Base-by-base conservation (phyloP, 2,113 vertebrate species). In the Henicopernis longicauda region DNA sequence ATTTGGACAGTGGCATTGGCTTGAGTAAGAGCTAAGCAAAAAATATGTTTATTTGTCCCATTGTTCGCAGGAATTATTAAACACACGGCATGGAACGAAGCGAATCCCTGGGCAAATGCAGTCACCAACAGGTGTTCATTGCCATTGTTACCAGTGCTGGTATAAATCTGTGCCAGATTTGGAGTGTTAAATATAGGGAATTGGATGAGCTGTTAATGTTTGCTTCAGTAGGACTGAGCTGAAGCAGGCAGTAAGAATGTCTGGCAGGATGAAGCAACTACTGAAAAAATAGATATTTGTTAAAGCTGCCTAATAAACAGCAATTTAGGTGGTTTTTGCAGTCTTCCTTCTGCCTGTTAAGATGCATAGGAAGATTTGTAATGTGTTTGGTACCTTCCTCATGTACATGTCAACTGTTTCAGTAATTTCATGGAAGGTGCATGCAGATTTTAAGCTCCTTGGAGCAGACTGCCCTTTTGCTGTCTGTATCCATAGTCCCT, bases 131-230 rank as follows among this genome's bases (percentile, higher is more conserved):
- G 95, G 91, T 95, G 94, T 90, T 91, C 62, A 29, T 18, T 70
- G 84, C 91, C 93, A 97, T 96, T 97, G 96, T 95, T 95, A 94
- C 32, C 82, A 90, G 82, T 3, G 4, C 82, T 94, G 91, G 91
- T 57, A 13, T 19, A 82, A 45, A 80, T 62, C 86, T 42, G 54
- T 95, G 94, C 96, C 94, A 97, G 83, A 65, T 76, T 79, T 65
- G 66, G 49, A 13, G 23, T 11, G 94, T 95, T 95, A 95, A 93
- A 93, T 91, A 82, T 69, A 95, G 89, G 74, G 58, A 66, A 25
- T 45, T 38, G 81, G 89, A 47, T 69, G 86, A 89, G 69, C 36
- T 87, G 83, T 54, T 69, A 0, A 54, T 84, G 86, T 89, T 93
- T 71, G 23, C 69, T 82, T 71, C 44, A 2, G 62, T 4, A 32